These are phyloP conservation scores for Amaurobius ferox DNA, from an alignment of 2,888 invertebrate species.

Conservation along the genomic window DNA sequence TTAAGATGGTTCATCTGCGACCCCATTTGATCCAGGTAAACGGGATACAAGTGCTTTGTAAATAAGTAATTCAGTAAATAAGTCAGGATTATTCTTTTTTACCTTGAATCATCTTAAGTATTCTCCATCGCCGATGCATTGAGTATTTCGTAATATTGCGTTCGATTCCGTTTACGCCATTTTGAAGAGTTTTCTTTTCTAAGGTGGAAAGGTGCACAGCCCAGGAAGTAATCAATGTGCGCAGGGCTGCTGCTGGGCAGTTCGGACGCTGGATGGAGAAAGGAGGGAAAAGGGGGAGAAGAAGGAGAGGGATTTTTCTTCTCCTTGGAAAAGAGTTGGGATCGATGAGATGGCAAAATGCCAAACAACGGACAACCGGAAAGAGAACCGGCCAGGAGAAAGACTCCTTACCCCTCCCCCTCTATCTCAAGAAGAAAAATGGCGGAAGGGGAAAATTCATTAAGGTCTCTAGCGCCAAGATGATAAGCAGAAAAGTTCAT, in stretches of 20 bases:
- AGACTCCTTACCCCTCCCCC: slow-evolving; percentile 12
- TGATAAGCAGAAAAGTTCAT: slow-evolving; percentile 72
- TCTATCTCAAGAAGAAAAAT: slow-evolving; percentile 63
- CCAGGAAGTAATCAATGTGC: slow-evolving; percentile 55
- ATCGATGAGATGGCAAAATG: slow-evolving; percentile 68
- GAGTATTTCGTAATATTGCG: no score
- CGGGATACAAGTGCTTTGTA: no score
- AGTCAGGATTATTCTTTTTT: no score
- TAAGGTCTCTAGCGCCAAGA: slow-evolving; percentile 71
- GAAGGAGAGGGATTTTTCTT: slow-evolving; percentile 64
- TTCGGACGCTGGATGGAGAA: slow-evolving; percentile 37
- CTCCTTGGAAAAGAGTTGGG: slow-evolving; percentile 64
- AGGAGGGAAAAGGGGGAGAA: slow-evolving; percentile 4
- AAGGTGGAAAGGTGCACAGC: background rate
- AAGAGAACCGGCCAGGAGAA: slow-evolving; percentile 51
- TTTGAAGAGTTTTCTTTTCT: background rate
- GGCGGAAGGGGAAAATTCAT: slow-evolving; percentile 69
- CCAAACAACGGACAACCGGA: slow-evolving; percentile 63
- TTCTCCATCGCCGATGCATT: no score
- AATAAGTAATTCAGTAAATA: no score
- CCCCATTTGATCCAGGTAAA: no score
- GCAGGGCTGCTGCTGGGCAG: slow-evolving; percentile 54
- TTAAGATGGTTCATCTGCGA: no score
- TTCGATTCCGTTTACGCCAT: no score
- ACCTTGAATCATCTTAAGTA: no score